Evolutionary conservation across 2,888 invertebrate genomes (phyloP).

Genomic region (Corbicula japonica): DNA sequence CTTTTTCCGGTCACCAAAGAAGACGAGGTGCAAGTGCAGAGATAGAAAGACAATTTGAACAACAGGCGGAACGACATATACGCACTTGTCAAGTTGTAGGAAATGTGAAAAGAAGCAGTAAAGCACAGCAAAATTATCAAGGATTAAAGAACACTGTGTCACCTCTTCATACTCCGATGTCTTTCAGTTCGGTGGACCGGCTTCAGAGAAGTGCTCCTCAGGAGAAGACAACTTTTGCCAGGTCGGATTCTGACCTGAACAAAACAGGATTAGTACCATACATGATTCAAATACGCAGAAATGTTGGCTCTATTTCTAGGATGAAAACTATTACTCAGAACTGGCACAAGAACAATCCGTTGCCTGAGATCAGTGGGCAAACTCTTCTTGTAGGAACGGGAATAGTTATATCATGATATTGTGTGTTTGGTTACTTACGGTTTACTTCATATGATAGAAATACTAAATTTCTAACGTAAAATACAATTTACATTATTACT

Average conservation of each 20-base stretch:
- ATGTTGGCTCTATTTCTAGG: conserved; percentile 42
- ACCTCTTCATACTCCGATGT: conserved; percentile 45
- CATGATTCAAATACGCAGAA: conserved; percentile 61
- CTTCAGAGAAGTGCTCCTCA: conserved; percentile 8
- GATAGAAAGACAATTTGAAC: conserved; percentile 61
- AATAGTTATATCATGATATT: conserved; percentile 27
- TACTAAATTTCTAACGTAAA: no score
- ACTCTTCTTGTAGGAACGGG: conserved; percentile 66
- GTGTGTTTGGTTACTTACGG: no score
- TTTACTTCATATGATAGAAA: no score
- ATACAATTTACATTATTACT: no score
- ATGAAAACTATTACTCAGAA: conserved; percentile 33
- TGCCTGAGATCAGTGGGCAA: conserved; percentile 66
- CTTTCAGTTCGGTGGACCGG: conserved; percentile 16
- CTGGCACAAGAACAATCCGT: conserved; percentile 36
- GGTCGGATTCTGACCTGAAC: conserved; percentile 34
- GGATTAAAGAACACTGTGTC: conserved; percentile 65
- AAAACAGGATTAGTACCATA: conserved; percentile 37
- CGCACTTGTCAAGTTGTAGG: conserved; percentile 66
- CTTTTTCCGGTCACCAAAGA: conserved; percentile 67
- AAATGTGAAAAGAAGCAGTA: conserved; percentile 65
- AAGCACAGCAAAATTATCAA: conserved; percentile 60
- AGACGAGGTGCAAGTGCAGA: conserved; percentile 51
- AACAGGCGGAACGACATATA: conserved; percentile 68
- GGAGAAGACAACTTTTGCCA: conserved; percentile 16